Percentiles rank a stretch among this genome's conserved stretches.
phyloP scores from a whole-genome alignment of 2,797 vertebrate species.

The Buphagus erythrorhynchus region DNA sequence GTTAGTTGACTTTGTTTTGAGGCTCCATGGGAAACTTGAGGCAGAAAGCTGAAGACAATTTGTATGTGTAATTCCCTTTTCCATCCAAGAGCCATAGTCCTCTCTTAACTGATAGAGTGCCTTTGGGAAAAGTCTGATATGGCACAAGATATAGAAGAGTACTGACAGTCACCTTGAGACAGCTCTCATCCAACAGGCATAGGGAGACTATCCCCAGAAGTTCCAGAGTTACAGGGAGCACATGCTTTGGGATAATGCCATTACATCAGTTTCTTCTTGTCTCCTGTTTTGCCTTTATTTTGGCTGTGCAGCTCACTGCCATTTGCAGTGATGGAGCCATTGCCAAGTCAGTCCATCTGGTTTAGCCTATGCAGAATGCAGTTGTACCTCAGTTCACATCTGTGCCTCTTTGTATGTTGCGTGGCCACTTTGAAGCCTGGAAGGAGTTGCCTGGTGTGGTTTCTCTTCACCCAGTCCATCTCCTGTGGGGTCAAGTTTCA shows the following conservation, averaged over 20 bases:
- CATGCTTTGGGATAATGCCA: background rate
- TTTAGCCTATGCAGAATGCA: background rate
- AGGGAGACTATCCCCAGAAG: background rate
- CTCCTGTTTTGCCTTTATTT: background rate
- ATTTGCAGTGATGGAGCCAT: background rate
- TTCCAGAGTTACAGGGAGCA: background rate
- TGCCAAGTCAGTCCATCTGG: background rate
- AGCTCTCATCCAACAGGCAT: background rate
- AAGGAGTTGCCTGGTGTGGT: rapidly evolving
- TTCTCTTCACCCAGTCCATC: background rate
- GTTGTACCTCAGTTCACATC: background rate
- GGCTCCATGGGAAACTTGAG: background rate
- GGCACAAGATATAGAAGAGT: background rate
- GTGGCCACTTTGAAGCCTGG: background rate
- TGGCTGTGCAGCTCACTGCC: background rate
- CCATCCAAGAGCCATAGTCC: background rate
- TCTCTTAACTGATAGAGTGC: background rate
- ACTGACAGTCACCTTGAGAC: background rate
- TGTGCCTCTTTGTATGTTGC: rapidly evolving
- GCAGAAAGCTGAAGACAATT: background rate
- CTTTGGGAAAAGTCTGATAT: background rate
- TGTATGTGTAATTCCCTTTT: background rate
- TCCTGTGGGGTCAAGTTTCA: background rate
- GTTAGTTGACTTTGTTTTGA: background rate
- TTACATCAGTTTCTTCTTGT: background rate